A percentile compares a stretch with the other conserved stretches of the same genome.
phyloP scores from a whole-genome alignment of 2,888 invertebrate genomes.

The Catocala nupta region DNA sequence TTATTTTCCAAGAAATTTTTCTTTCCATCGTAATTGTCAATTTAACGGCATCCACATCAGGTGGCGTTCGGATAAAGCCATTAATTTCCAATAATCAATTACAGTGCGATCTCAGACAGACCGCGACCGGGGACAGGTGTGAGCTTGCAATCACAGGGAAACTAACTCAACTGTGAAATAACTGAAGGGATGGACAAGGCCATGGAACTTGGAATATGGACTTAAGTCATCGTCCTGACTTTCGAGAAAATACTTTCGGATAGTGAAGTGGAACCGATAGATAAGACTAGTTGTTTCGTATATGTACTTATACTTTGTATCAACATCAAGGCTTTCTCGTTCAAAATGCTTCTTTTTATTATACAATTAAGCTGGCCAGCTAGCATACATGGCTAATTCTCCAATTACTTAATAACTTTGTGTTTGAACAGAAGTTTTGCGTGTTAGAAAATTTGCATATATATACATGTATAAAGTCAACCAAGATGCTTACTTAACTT shows the following conservation, averaged over 20 bases:
- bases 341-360: too few relatives aligned
- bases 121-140: slow-evolving; percentile 61
- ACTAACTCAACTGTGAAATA: slow-evolving; percentile 67
- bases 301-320: too few relatives aligned
- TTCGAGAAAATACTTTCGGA: neutral
- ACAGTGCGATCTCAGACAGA: slow-evolving; percentile 35
- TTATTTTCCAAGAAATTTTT: neutral
- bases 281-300: too few relatives aligned
- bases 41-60: slow-evolving; percentile 22
- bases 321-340: too few relatives aligned
- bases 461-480: too few relatives aligned
- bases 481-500: too few relatives aligned
- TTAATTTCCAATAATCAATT: slow-evolving; percentile 46
- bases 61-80: slow-evolving; percentile 25
- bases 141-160: slow-evolving; percentile 55
- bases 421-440: too few relatives aligned
- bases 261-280: too few relatives aligned
- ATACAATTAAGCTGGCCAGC: too few relatives aligned
- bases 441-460: too few relatives aligned
- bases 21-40: slow-evolving; percentile 13
- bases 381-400: too few relatives aligned
- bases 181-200: slow-evolving; percentile 44
- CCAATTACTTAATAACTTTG: too few relatives aligned
- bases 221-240: neutral
- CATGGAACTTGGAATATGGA: slow-evolving; percentile 44